Evolutionary conservation across 2,888 invertebrate species (phyloP).

Genomic region (Ypsolopha scabrella): DNA sequence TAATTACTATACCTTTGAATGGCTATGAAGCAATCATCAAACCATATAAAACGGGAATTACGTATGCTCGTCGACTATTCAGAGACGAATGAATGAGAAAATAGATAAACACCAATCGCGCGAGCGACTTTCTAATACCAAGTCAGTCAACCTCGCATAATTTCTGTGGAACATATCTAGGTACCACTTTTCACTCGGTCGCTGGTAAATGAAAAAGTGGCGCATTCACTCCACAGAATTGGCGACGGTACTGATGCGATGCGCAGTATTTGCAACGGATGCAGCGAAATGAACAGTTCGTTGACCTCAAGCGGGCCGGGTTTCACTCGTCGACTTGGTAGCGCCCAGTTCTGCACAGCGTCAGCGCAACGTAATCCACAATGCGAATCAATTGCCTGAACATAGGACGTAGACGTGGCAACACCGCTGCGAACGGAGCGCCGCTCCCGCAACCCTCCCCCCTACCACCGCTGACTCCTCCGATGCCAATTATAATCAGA

Average conservation of each 20-base stretch:
- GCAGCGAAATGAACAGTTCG: conserved; percentile 68
- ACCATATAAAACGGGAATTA: neutral
- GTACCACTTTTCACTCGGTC: conserved; percentile 41
- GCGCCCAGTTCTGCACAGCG: conserved; percentile 19
- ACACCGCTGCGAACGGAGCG: conserved; percentile 15
- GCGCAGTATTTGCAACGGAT: conserved; percentile 67
- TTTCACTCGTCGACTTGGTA: conserved; percentile 50
- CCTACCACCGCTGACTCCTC: no score
- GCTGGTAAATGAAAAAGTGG: conserved; percentile 40
- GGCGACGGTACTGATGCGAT: conserved; percentile 53
- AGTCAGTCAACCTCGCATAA: conserved; percentile 29
- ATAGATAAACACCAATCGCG: conserved; percentile 6
- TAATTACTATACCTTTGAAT: neutral
- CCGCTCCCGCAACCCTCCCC: neutral
- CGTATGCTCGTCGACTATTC: neutral
- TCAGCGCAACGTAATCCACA: conserved; percentile 19
- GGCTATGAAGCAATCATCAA: neutral
- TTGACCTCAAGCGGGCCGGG: conserved; percentile 60
- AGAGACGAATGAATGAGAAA: conserved; percentile 11
- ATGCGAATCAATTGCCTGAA: conserved; percentile 28
- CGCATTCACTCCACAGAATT: conserved; percentile 51
- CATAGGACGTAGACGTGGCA: conserved; percentile 32
- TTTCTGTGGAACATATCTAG: conserved; percentile 29
- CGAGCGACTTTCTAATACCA: conserved; percentile 40
- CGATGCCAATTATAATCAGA: neutral